Conservation (phyloP, 2,113 vertebrate genomes). For the Fukomys damarensis region DNA sequence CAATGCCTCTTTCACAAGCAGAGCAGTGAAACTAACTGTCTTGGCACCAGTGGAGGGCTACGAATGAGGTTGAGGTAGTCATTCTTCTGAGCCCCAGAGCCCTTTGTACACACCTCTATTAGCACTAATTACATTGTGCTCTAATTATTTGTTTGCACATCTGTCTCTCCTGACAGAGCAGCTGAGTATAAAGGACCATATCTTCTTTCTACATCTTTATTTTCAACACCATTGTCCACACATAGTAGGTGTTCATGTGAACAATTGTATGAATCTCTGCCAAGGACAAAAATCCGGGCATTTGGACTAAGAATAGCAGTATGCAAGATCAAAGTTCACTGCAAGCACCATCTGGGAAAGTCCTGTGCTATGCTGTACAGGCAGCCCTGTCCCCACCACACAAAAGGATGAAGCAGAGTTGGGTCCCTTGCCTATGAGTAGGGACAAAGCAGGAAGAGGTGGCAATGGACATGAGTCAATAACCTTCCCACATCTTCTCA, state of each 20-base stretch:
- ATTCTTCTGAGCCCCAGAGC: neutral
- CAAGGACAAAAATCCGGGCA: slow-evolving; percentile 9
- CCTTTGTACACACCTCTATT: neutral
- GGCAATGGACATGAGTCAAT: neutral
- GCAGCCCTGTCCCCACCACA: rapidly evolving
- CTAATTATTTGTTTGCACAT: slow-evolving; percentile 25
- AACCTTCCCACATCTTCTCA: neutral
- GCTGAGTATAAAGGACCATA: neutral
- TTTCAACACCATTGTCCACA: neutral
- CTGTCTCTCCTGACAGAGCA: neutral
- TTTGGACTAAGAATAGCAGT: neutral
- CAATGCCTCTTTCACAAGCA: neutral
- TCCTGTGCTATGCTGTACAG: neutral
- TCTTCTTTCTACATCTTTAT: neutral
- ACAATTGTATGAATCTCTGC: neutral
- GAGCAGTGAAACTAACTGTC: neutral
- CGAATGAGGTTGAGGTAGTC: neutral
- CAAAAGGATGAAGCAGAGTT: rapidly evolving
- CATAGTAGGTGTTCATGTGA: neutral
- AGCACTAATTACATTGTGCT: slow-evolving; percentile 45
- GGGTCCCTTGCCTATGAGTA: neutral
- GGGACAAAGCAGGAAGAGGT: neutral
- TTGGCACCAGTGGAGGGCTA: neutral
- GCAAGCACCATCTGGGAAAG: no score
- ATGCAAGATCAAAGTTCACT: neutral